Evolutionary conservation across 2,888 invertebrate genomes (phyloP), one percentile per base, ranked within the genome.

Genomic region (Standfussiana lucernea): DNA sequence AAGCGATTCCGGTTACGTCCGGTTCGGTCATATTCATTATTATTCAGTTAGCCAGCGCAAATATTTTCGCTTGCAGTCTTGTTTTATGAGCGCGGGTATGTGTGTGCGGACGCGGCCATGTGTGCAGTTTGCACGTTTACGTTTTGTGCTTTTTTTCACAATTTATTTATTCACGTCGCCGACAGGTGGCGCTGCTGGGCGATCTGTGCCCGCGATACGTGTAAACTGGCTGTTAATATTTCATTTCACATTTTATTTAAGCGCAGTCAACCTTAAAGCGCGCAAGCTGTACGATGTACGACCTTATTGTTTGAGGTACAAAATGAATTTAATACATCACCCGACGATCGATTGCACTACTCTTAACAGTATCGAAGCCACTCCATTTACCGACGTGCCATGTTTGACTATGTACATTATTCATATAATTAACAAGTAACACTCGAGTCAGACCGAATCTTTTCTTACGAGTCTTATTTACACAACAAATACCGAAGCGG

Each of bases 101-200:
- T 86, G 89, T 85, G 81, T 81, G 85, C 69, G 24, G 65, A 53
- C 45, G 77, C 79, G 80, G 76, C 78, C 81, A 79, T 84, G 85
- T 88, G 88, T 85, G 89, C 87, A 86, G 85, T 89, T 86, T 88
- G 89, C 88, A 85, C 90, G 86, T 87, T 87, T 81, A 88, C 82
- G 85, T 88, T 90, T 87, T 90, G 87, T 89, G 75, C 75, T 87
- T 87, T 89, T 89, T 89, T 82, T 77, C 75, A 86, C 92, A 90
- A 93, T 93, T 95, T 94, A 95, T 95, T 93, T 92, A 90, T 91
- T 87, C 93, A 86, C 90, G 91, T 92, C 93, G 93, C 76, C 94
- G 95, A 93, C 95, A 96, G 95, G 95, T 96, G 96, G 94, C 94
- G 93, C 91, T 90, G 91, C 84, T 90, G 86, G 89, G 83, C 93